Base-by-base conservation (phyloP, 2,797 vertebrate genomes). In the Coregonus sp. region DNA sequence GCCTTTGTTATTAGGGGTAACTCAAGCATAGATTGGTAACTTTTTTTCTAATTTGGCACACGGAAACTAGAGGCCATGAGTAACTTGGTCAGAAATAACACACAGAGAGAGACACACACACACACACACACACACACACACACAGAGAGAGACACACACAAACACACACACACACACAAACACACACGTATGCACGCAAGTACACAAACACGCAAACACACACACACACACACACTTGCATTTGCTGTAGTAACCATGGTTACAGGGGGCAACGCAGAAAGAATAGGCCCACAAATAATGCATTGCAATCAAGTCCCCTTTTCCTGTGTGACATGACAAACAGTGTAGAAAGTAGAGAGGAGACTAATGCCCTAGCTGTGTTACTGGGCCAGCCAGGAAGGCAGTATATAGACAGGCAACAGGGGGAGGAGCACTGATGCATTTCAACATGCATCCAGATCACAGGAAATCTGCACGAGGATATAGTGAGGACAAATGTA, bases 241-340 rank as follows among this genome's bases (percentile, higher is more conserved):
- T 73, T 73, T 77, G 66, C 66, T 75, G 25, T 25, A 70, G 88
- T 89, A 83, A 89, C 86, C 84, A 89, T 86, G 81, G 88, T 71
- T 76, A 90, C 77, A 3, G 54, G 25, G 56, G 59, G 75, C 69
- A 83, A 86, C 72, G 74, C 77, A 80, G 75, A 74, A 77, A 75
- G 50, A 75, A 75, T 51, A 87, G 79, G 79, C 80, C 80, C 79
- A 85, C 84, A 81, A 82, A 84, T 82, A 85, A 83, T 83, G 70
- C 70, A 83, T 71, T 76, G 79, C 84, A 88, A 82, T 85, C 63
- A 78, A 81, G 74, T 63, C 35, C 73, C 25, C 14, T 66, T 79
- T 78, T 74, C n/a, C 76, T 56, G 16, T 63, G 72, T 59, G 25
- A 72, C 68, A 75, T 79, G 71, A 77, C 77, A 52, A 78, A 76